A percentile compares a stretch with the other conserved stretches of the same genome.
These are phyloP conservation scores for Drosophila pegasa DNA, from an alignment of 2,888 invertebrate genomes.

Conservation along the genomic window DNA sequence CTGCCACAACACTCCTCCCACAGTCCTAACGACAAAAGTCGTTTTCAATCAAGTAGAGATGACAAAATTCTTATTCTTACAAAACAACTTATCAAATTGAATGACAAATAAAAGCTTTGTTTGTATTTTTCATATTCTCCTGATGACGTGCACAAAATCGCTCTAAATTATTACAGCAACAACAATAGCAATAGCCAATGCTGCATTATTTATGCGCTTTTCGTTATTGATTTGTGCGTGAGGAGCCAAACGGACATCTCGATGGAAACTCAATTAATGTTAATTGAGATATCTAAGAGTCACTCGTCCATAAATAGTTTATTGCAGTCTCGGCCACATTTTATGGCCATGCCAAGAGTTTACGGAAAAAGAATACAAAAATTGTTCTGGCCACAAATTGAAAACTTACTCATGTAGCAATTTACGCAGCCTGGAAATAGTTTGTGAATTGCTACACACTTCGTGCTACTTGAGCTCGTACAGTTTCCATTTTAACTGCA, in stretches of 20 bases:
- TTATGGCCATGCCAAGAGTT: neutral
- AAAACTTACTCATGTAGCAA: constrained; percentile 6
- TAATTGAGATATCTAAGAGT: constrained; percentile 6
- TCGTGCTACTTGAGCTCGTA: neutral
- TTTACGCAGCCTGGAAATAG: neutral
- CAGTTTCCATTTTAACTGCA: neutral
- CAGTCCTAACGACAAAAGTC: constrained; percentile 50
- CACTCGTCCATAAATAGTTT: constrained; percentile 23
- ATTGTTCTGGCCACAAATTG: constrained; percentile 4
- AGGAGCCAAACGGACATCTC: constrained; percentile 14
- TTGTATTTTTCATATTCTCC: constrained; percentile 36
- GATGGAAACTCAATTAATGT: constrained; percentile 18
- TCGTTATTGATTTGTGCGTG: constrained; percentile 33
- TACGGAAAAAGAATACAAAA: constrained; percentile 5
- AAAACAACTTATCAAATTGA: constrained; percentile 8
- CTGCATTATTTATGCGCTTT: constrained; percentile 13
- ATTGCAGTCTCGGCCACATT: constrained; percentile 4
- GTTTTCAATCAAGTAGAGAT: constrained; percentile 34
- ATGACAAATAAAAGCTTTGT: constrained; percentile 12
- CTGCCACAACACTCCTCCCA: constrained; percentile 33
- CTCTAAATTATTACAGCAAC: constrained; percentile 4
- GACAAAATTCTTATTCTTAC: neutral
- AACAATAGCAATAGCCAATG: constrained; percentile 7
- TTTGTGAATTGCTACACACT: neutral
- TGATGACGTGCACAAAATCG: constrained; percentile 41